phyloP scores from a whole-genome alignment of 2,113 vertebrate species.

The Neodon shergylaensis region DNA sequence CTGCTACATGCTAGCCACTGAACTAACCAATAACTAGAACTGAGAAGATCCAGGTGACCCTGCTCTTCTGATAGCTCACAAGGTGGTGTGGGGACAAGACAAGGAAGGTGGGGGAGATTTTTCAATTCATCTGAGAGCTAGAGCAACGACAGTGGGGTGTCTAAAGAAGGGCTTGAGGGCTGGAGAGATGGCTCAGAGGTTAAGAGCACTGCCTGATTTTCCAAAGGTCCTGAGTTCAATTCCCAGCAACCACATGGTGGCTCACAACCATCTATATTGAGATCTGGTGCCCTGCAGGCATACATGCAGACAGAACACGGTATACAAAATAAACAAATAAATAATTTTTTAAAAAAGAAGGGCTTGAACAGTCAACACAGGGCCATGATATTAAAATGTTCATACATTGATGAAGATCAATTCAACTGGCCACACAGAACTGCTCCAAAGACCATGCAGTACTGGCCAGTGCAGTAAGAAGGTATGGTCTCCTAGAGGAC shows the following conservation, averaged over 20 bases:
- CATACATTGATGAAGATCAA: background rate
- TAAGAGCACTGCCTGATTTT: too few relatives aligned
- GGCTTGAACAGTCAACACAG: background rate
- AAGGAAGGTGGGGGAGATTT: background rate
- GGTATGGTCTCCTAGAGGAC: background rate
- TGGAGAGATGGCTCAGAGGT: too few relatives aligned
- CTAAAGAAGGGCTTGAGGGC: background rate
- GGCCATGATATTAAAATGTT: background rate
- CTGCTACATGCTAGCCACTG: background rate
- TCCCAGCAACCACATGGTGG: too few relatives aligned
- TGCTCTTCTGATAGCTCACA: too few relatives aligned
- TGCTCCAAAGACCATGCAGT: background rate
- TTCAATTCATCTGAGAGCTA: background rate
- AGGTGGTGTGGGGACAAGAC: fast-evolving
- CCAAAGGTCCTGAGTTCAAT: too few relatives aligned
- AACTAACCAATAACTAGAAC: background rate
- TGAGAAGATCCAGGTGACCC: background rate
- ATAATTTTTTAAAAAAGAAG: background rate
- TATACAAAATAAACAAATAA: too few relatives aligned
- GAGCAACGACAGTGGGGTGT: background rate
- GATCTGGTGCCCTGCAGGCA: too few relatives aligned
- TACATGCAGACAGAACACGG: too few relatives aligned
- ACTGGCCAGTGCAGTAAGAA: background rate
- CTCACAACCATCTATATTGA: too few relatives aligned
- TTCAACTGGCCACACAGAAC: background rate